Evolutionary conservation across 1,140 invertebrate species (phyloP), one percentile per base, ranked within the genome.

Genomic region (Globodera rostochiensis): DNA sequence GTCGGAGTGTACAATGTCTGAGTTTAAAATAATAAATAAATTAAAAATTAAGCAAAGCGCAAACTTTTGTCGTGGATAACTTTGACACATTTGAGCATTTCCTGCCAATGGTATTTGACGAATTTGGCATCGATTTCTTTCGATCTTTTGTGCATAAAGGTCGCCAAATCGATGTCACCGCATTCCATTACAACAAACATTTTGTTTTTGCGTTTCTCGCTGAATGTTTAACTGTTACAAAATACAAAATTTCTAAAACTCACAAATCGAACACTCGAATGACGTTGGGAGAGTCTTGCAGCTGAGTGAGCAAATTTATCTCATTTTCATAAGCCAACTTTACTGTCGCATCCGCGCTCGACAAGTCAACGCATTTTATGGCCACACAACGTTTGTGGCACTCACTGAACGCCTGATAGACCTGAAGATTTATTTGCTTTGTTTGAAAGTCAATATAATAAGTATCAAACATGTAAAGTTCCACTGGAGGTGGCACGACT

Each of bases 1-100:
- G 91, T 98, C 96, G 0, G 95, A 95, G 91, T 98, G 96, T 80
- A 98, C 95, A 15, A 98, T 94, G 70, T 94, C 95, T 95, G 90
- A 7, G 92, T n/a, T 13, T 69, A 84, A 25, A 79, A 57, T 25
- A 53, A 21, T 66, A 66, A 15, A 15, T 66, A 21, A 25, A 66
- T 66, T 15, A 13, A 81, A 76, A 47, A 25, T 79, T 13, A 60
- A 25, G n/a, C 71, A 66, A n/a, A 74, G 47, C 86, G 25, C 86
- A 86, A 91, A 94, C 95, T 95, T 91, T 94, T 93, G 85, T 94
- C 92, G 87, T 98, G 97, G 86, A 98, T 96, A 84, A 95, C 93
- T 87, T 94, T 92, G 1, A 98, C 96, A 83, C 95, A 95, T 74
- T 93, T 92, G 47, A 98, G 91, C 95, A 98, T 98, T 91, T 96